Conservation (phyloP, 2,888 invertebrate species). For the Volucella bombylans region DNA sequence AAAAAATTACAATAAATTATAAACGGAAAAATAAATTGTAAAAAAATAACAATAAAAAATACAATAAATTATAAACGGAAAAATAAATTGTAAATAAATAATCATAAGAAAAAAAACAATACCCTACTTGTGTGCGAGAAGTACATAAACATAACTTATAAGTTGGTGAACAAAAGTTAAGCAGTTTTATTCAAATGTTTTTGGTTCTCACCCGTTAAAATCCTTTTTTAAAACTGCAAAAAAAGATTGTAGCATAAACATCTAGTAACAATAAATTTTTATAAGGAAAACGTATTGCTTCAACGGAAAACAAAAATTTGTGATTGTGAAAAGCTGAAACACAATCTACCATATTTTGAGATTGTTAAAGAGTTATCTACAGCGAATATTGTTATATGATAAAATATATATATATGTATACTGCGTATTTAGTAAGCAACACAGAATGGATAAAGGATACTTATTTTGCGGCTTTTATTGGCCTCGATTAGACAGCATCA, state of each 20-base stretch:
- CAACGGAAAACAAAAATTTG: too few species aligned
- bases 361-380: too few species aligned
- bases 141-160: constrained; percentile 24
- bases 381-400: too few species aligned
- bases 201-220: constrained; percentile 13
- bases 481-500: too few species aligned
- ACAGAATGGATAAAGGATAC: too few species aligned
- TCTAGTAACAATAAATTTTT: neutral
- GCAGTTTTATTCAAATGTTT: constrained; percentile 24
- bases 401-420: too few species aligned
- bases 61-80: constrained; percentile 6
- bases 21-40: constrained; percentile 17
- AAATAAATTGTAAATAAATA: neutral
- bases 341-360: too few species aligned
- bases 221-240: neutral
- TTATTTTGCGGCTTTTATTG: too few species aligned
- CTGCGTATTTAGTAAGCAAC: too few species aligned
- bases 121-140: constrained; percentile 25
- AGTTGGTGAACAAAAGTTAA: constrained; percentile 19
- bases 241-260: too few species aligned
- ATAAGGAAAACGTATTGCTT: neutral
- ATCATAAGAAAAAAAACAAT: neutral
- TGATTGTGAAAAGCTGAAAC: too few species aligned
- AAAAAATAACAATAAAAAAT: constrained; percentile 3
- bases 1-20: constrained; percentile 63